Evolutionary conservation across 2,888 invertebrate species (phyloP).

Genomic region (Cremastinae sp.): DNA sequence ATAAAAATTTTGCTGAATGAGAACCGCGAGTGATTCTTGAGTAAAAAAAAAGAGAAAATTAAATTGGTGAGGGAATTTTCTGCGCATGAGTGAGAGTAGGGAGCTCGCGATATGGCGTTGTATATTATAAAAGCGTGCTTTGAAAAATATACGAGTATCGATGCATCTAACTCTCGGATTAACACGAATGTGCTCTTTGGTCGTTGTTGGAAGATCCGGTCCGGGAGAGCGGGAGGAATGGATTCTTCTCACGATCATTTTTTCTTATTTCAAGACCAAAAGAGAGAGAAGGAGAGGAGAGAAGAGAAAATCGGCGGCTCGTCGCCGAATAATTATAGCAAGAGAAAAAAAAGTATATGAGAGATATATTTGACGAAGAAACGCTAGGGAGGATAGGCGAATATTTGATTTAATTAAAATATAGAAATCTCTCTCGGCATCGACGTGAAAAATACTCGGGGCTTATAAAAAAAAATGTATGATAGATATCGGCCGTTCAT

Average conservation of each 20-base stretch:
- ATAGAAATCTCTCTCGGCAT: constrained; percentile 16
- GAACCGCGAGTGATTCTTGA: constrained; percentile 40
- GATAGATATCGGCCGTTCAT: constrained; percentile 39
- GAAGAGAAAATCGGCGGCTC: constrained; percentile 32
- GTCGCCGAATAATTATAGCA: constrained; percentile 49
- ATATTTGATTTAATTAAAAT: constrained; percentile 45
- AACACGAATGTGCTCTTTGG: constrained; percentile 64
- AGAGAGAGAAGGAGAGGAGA: constrained; percentile 33
- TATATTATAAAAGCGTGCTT: constrained; percentile 49
- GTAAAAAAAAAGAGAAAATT: constrained; percentile 48
- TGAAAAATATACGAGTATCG: constrained; percentile 51
- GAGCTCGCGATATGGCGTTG: constrained; percentile 44
- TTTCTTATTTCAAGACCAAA: constrained; percentile 45
- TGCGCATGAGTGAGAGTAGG: constrained; percentile 48
- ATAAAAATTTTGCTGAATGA: background rate
- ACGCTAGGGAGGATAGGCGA: constrained; percentile 18
- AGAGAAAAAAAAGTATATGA: constrained; percentile 24
- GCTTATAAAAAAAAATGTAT: constrained; percentile 23
- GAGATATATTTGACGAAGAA: constrained; percentile 30
- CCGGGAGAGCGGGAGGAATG: constrained; percentile 52
- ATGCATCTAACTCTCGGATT: constrained; percentile 62
- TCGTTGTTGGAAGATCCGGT: constrained; percentile 58
- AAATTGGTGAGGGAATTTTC: background rate
- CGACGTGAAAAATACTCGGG: background rate
- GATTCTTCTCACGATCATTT: constrained; percentile 61